Evolutionary conservation across 2,113 vertebrate genomes (phyloP), one percentile per base, ranked within the genome.

Genomic region (Sinocyclocheilus anophthalmus): DNA sequence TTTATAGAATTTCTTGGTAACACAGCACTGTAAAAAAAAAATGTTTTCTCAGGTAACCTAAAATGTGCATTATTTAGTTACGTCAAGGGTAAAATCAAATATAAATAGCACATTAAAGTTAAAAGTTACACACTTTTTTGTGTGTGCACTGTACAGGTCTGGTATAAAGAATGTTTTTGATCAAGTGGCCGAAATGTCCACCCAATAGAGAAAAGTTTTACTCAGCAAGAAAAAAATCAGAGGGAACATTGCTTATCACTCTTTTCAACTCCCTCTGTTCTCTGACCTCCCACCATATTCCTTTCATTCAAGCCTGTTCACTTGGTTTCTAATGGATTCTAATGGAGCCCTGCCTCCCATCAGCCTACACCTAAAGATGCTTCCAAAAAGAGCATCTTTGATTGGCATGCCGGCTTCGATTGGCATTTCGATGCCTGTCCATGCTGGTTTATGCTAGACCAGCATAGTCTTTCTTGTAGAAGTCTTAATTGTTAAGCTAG

Each of bases 271-370:
- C 39, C 42, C 33, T 48, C 57, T 50, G 55, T 84, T 86, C 18
- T 65, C 67, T 79, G 4, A 12, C 83, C 26, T 65, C 42, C 70
- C 84, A 72, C 11, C 3, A 72, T 22, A 39, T 72, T 72, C 39
- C 37, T 76, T 81, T 77, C 81, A 84, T 80, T 90, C 87, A 85
- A 53, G 39, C 30, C 72, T 14, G 83, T 81, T 77, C 81, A 84
- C 80, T 90, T 87, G 87, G 76, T 90, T 90, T 89, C 50, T 88
- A 90, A 90, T 90, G 30, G 30, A 33, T 33, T 33, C 30, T 33
- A 87, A 90, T 85, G 33, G 57, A 87, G 90, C 84, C 80, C 24
- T 26, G 91, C 91, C 88, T 63, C 50, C 65, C 26, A 76, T 81
- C 55, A 61, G 42, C 42, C 42, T 45, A 45, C 42, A 45, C 42